Percentiles rank a stretch among this genome's conserved stretches.
Evolutionary conservation across 1,140 invertebrate genomes (phyloP).

Genomic region (Metopolophium dirhodum): DNA sequence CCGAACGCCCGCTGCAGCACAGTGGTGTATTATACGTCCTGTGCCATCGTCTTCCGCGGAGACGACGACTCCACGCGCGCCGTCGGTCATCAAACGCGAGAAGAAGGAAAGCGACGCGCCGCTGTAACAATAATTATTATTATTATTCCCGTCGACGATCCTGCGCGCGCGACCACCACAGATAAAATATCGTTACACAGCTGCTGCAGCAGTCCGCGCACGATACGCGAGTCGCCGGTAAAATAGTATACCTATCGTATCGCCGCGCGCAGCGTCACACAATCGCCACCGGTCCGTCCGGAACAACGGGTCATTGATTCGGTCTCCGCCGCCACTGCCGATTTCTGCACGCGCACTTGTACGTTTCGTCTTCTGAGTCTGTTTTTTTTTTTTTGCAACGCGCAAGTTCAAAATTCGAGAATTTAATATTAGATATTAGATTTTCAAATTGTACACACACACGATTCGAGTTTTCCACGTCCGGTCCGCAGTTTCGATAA

Average conservation of each 20-base stretch:
- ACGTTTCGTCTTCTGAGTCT: neutral
- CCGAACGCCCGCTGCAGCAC: neutral
- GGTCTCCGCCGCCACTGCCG: neutral
- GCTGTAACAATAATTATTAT: neutral
- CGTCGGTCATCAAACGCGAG: constrained; percentile 42
- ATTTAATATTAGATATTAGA: neutral
- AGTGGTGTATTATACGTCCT: neutral
- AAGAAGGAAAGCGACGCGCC: constrained; percentile 40
- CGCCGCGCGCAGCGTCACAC: neutral
- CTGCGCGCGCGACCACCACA: constrained; percentile 21
- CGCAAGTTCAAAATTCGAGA: neutral
- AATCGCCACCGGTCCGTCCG: constrained; percentile 49
- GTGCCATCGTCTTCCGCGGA: constrained; percentile 45
- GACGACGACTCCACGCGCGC: constrained; percentile 37
- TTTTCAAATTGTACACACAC: neutral
- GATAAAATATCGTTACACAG: neutral
- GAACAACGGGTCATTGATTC: constrained; percentile 55
- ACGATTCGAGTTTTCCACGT: neutral
- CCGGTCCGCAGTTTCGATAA: neutral
- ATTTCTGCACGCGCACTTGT: neutral
- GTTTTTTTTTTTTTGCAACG: neutral
- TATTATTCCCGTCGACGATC: constrained; percentile 43
- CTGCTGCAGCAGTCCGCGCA: neutral
- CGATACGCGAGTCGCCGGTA: neutral
- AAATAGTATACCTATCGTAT: neutral